Percentiles rank a stretch among this genome's conserved stretches.
Evolutionary conservation across 2,797 vertebrate genomes (phyloP).

Genomic region (Lepilemur septentrionalis): DNA sequence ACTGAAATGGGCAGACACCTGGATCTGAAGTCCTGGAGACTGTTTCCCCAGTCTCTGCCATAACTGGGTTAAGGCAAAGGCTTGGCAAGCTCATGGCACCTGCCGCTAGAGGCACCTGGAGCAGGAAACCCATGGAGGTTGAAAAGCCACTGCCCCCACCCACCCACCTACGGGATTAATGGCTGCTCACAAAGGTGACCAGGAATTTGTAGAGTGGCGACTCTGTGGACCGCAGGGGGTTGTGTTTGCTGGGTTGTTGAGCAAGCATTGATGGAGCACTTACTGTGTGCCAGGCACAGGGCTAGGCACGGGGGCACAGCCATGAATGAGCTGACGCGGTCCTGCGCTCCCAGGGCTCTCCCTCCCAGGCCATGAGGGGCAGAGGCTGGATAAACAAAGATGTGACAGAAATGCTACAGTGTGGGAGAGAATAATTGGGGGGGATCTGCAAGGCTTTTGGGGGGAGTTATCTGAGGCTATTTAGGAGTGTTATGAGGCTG

Average conservation of each 20-base stretch:
- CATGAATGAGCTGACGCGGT: neutral
- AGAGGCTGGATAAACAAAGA: neutral
- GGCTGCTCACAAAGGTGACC: neutral
- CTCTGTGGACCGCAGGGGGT: neutral
- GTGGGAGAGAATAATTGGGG: neutral
- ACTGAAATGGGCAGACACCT: neutral
- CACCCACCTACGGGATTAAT: neutral
- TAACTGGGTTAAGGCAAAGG: neutral
- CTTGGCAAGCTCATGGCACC: neutral
- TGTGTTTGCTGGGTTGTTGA: accelerated
- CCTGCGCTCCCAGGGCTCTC: neutral
- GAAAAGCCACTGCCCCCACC: neutral
- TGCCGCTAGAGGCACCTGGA: neutral
- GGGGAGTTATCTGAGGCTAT: neutral
- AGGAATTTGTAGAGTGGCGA: neutral
- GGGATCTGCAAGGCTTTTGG: neutral
- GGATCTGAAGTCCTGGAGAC: neutral
- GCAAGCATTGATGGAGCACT: neutral
- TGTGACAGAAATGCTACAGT: neutral
- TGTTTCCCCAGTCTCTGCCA: neutral
- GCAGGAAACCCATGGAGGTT: neutral
- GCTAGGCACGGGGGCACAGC: neutral
- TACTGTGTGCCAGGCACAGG: neutral
- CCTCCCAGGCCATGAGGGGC: neutral
- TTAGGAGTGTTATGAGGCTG: neutral